phyloP scores from a whole-genome alignment of 1,140 invertebrate species.

The Tigriopus japonicus region DNA sequence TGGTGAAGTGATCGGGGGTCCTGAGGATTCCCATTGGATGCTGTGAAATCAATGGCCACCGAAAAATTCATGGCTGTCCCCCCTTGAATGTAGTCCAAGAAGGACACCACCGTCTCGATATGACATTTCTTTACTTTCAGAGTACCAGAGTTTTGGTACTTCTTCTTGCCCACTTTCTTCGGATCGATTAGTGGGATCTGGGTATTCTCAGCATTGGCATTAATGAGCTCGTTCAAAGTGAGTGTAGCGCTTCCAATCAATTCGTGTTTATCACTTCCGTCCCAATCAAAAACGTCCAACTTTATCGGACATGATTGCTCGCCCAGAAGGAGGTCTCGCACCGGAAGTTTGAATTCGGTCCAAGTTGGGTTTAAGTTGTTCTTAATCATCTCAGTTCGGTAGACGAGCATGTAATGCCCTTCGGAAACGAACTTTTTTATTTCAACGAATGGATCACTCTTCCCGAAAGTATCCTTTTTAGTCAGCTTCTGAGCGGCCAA shows the following conservation, averaged over 20 bases:
- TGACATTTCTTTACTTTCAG: neutral
- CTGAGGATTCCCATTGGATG: constrained; percentile 38
- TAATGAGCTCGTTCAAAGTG: constrained; percentile 22
- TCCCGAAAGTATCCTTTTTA: constrained; percentile 36
- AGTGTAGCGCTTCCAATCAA: constrained; percentile 30
- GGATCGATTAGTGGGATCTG: constrained; percentile 26
- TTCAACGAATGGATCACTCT: constrained; percentile 35
- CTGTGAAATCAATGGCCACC: constrained; percentile 41
- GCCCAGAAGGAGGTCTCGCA: constrained; percentile 31
- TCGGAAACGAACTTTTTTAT: constrained; percentile 27
- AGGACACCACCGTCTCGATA: constrained; percentile 22
- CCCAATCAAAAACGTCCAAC: constrained; percentile 31
- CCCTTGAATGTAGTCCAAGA: constrained; percentile 31
- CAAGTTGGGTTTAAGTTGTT: constrained; percentile 36
- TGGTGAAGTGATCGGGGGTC: constrained; percentile 34
- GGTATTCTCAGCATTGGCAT: constrained; percentile 20
- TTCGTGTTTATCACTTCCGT: constrained; percentile 30
- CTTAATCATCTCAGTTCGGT: constrained; percentile 35
- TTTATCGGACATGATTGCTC: constrained; percentile 31
- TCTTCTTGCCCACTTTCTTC: constrained; percentile 29
- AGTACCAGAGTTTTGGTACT: constrained; percentile 29
- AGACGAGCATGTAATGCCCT: constrained; percentile 32
- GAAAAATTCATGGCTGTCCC: constrained; percentile 38
- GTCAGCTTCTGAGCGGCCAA: constrained; percentile 30
- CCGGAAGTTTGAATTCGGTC: constrained; percentile 31